These are phyloP conservation scores for Anguilla obscura DNA, from an alignment of 2,797 vertebrate genomes.

Conservation along the genomic window DNA sequence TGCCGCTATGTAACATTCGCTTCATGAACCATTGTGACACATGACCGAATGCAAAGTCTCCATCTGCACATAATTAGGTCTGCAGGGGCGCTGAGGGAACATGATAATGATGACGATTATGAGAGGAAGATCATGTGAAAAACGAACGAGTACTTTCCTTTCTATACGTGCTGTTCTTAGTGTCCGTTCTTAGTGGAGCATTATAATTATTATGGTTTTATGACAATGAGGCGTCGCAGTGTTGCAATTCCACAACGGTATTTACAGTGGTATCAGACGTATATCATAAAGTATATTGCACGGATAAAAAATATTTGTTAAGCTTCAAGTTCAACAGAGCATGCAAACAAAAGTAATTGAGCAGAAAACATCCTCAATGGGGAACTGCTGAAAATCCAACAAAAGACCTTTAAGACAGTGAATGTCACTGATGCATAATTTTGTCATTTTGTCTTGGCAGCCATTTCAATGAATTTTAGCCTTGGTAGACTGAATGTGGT, in stretches of 20 bases:
- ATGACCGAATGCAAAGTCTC: background rate
- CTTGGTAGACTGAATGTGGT: background rate
- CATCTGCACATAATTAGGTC: background rate
- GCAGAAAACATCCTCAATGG: background rate
- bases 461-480: background rate
- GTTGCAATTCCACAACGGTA: background rate
- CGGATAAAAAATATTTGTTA: background rate
- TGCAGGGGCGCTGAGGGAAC: background rate
- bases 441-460: background rate
- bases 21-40: background rate
- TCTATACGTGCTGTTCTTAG: background rate
- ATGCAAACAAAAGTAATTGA: background rate
- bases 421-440: background rate
- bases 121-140: background rate
- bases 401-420: background rate
- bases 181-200: background rate
- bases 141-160: background rate
- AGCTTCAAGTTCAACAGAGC: background rate
- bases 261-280: background rate
- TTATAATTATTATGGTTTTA: background rate
- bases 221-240: background rate
- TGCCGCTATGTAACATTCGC: background rate
- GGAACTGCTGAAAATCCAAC: background rate
- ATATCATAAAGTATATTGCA: background rate
- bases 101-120: background rate